phyloP scores from a whole-genome alignment of 1,140 invertebrate species.

The Thaumatotibia leucotreta region DNA sequence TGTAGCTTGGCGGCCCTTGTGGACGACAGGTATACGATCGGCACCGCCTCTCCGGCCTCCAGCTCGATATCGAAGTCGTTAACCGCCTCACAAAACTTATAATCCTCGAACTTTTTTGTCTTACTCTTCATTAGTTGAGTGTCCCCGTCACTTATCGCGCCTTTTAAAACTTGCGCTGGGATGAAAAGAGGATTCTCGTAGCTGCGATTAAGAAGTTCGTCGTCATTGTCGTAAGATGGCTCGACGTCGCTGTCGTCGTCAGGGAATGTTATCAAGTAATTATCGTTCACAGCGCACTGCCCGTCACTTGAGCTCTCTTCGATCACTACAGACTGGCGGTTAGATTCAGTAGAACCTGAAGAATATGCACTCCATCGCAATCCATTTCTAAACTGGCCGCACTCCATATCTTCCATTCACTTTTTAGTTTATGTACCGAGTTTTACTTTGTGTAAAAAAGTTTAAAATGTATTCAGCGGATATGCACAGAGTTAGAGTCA shows the following conservation, averaged over 20 bases:
- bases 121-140: conserved; percentile 55
- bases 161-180: conserved; percentile 54
- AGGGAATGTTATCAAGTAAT: conserved; percentile 51
- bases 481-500: conserved; percentile 20
- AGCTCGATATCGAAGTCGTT: conserved; percentile 66
- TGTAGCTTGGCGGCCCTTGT: conserved; percentile 57
- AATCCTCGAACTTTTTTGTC: conserved; percentile 59
- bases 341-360: conserved; percentile 34
- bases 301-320: conserved; percentile 35
- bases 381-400: conserved; percentile 41
- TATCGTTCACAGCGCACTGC: conserved; percentile 36
- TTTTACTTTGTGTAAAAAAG: conserved; percentile 21
- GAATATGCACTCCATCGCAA: conserved; percentile 45
- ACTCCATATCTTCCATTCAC: conserved; percentile 48
- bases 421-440: conserved; percentile 17
- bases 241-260: conserved; percentile 38
- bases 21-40: conserved; percentile 64
- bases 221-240: conserved; percentile 30
- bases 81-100: conserved; percentile 67
- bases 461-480: conserved; percentile 1
- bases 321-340: conserved; percentile 35
- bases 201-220: conserved; percentile 44
- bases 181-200: conserved; percentile 54
- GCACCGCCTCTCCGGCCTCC: conserved; percentile 53
- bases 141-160: conserved; percentile 50